Percentiles rank a stretch among this genome's conserved stretches.
Conservation (phyloP, 2,888 invertebrate genomes). For the Gari tellinella region DNA sequence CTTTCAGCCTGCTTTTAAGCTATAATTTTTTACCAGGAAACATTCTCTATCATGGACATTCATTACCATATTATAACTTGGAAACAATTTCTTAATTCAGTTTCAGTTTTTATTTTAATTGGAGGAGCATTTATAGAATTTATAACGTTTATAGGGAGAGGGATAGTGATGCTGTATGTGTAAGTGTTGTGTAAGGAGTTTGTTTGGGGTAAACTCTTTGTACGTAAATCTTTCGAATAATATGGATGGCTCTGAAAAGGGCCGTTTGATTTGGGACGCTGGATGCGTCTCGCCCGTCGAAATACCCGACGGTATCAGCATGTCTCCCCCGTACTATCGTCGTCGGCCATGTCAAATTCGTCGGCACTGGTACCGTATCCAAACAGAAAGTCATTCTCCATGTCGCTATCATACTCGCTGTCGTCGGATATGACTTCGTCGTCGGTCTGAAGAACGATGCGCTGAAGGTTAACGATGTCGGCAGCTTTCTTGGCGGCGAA, state of each 20-base stretch:
- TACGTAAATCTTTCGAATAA: no score
- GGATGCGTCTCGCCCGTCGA: background rate
- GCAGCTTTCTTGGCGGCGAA: conserved; percentile 52
- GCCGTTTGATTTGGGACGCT: conserved; percentile 22
- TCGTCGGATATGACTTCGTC: conserved; percentile 11
- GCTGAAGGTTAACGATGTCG: conserved; percentile 46
- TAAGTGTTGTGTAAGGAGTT: no score
- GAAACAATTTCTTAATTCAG: no score
- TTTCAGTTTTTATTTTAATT: no score
- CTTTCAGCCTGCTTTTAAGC: no score
- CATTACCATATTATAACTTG: no score
- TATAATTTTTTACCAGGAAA: no score
- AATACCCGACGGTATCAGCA: conserved; percentile 9
- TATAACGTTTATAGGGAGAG: no score
- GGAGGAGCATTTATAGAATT: no score
- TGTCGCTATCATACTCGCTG: background rate
- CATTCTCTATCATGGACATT: no score
- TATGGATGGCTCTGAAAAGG: conserved; percentile 52
- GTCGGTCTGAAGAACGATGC: conserved; percentile 23
- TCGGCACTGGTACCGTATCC: conserved; percentile 12
- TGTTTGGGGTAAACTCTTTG: no score
- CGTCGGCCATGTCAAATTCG: conserved; percentile 17
- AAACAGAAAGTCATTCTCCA: conserved; percentile 19
- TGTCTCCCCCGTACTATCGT: conserved; percentile 3
- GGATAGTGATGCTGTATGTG: no score